Evolutionary conservation across 2,113 vertebrate genomes (phyloP), one percentile per base, ranked within the genome.

Genomic region (Centropus unirufus): DNA sequence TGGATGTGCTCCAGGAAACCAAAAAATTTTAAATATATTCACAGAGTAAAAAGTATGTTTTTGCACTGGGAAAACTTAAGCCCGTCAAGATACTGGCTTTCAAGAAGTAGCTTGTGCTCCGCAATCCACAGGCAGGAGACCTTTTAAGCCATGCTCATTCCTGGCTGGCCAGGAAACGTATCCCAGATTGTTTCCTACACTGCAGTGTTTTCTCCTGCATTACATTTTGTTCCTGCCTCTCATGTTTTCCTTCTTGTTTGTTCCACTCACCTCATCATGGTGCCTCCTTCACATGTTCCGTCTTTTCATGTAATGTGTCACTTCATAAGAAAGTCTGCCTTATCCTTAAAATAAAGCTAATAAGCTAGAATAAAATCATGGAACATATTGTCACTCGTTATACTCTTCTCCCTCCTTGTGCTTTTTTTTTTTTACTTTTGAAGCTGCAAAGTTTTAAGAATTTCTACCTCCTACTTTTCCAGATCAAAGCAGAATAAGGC

Each of bases 71-170:
- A 4, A 73, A 24, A 51, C 6, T 16, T 20, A 51, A 78, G 7
- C 14, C 24, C 47, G 23, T 34, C 24, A 54, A 44, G 73, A 32
- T 4, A 6, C 2, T 32, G 27, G 8, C 12, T 88, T 16, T 52
- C 32, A 77, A 16, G 39, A 62, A 59, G 6, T 18, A 55, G 5
- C 13, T 51, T 7, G 5, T 42, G 36, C 7, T 81, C 11, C 61
- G 23, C 7, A 12, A 17, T 7, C 30, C 20, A 2, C 26, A 69
- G 46, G 8, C 3, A 32, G 51, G 61, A 29, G 32, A 29, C 18
- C 4, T 18, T 15, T 20, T 22, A 20, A 66, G 18, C 51, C 26
- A 39, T 0, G 0, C 3, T 47, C 42, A 12, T 10, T 58, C 30
- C 57, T 62, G 66, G 15, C 2, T 62, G 59, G 4, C 11, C 58